Evolutionary conservation across 2,888 invertebrate species (phyloP).

Genomic region (Colostygia pectinataria): DNA sequence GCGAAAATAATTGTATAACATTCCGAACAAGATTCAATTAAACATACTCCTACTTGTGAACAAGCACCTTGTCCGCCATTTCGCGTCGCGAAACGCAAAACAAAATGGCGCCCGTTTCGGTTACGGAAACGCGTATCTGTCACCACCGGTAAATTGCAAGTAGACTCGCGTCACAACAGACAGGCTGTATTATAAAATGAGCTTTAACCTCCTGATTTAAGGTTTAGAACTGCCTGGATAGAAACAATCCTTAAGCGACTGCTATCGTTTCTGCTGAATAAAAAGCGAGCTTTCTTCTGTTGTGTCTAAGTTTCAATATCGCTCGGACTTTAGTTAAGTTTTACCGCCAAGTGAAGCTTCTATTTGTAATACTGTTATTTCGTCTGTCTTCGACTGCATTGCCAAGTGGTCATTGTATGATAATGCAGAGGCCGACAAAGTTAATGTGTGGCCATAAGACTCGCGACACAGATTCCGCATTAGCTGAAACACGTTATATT

Average conservation of each 20-base stretch:
- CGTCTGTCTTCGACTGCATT: conserved; percentile 73
- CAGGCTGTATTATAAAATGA: background rate
- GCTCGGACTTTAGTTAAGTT: background rate
- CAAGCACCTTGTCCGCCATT: conserved; percentile 61
- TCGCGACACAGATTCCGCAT: conserved; percentile 43
- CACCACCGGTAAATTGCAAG: conserved; percentile 47
- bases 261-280: background rate
- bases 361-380: conserved; percentile 13
- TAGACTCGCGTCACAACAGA: conserved; percentile 2
- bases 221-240: background rate
- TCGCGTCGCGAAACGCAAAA: conserved; percentile 55
- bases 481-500: conserved; percentile 29
- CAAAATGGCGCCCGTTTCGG: conserved; percentile 78
- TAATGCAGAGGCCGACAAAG: conserved; percentile 77
- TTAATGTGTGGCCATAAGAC: conserved; percentile 62
- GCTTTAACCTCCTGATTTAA: background rate
- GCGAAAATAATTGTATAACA: conserved; percentile 27
- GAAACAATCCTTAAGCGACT: background rate
- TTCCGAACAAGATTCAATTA: conserved; percentile 35
- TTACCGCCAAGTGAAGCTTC: conserved; percentile 10
- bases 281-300: background rate
- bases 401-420: conserved; percentile 80
- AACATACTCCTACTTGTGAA: conserved; percentile 40
- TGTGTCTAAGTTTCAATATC: background rate
- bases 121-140: conserved; percentile 80